Conservation (phyloP, 2,797 vertebrate genomes). For the Cyprinella venusta region DNA sequence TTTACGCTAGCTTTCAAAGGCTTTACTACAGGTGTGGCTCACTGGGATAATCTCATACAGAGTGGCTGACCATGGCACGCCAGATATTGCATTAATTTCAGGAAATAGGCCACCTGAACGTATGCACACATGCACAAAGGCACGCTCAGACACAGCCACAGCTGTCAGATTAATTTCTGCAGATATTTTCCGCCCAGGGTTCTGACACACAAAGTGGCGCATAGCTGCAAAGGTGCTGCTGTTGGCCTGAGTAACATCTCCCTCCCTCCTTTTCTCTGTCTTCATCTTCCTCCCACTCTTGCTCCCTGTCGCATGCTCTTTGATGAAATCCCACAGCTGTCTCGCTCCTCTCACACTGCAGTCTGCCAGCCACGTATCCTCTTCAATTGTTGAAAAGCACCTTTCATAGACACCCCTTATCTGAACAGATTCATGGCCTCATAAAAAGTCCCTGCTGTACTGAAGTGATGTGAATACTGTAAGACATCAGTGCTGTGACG, state of each 20-base stretch:
- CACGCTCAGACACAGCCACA: slow-evolving; percentile 29
- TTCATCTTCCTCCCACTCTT: slow-evolving; percentile 41
- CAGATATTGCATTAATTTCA: slow-evolving; percentile 37
- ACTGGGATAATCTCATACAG: slow-evolving; percentile 71
- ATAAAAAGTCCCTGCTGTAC: slow-evolving; percentile 17
- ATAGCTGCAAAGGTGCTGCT: slow-evolving; percentile 43
- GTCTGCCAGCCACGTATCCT: slow-evolving; percentile 18
- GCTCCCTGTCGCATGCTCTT: slow-evolving; percentile 47
- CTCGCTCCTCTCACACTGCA: slow-evolving; percentile 23
- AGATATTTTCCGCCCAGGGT: slow-evolving; percentile 14
- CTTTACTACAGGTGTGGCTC: slow-evolving; percentile 75
- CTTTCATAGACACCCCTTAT: slow-evolving; percentile 48
- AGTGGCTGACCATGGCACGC: slow-evolving; percentile 19
- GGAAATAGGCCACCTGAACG: slow-evolving; percentile 44
- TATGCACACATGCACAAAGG: slow-evolving; percentile 29
- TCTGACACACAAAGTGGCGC: slow-evolving; percentile 35
- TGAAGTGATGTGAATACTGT: slow-evolving; percentile 21
- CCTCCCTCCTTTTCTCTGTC: slow-evolving; percentile 22
- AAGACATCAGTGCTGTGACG: slow-evolving; percentile 29
- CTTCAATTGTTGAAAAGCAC: slow-evolving; percentile 42
- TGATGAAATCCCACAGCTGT: slow-evolving; percentile 34
- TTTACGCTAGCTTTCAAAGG: slow-evolving; percentile 80
- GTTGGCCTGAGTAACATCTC: slow-evolving; percentile 31
- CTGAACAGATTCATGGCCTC: slow-evolving; percentile 39
- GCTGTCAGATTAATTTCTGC: slow-evolving; percentile 50